Base-by-base conservation (phyloP, 1,140 invertebrate genomes). In the Pseudomyrmex cubaensis region DNA sequence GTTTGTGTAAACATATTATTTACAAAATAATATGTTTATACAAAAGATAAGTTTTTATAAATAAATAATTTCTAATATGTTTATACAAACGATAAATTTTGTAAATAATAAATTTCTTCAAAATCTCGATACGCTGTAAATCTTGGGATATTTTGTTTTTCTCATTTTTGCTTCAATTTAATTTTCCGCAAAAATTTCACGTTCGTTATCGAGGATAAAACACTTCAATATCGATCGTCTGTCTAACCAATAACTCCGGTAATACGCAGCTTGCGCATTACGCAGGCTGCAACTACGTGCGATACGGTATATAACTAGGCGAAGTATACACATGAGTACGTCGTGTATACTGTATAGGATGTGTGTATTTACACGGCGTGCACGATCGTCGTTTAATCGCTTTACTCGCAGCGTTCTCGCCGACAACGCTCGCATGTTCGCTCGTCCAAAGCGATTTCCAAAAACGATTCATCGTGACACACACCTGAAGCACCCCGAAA, bases 381-480 rank as follows among this genome's bases (percentile, higher is more conserved):
- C 35, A 50, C 54, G 66, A 59, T 70, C 66, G 35, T n/a, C 50
- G 20, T 70, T 72, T 80, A 80, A 80, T 80, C 56, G 76, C 66
- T 78, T 78, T 78, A 59, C 76, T 72, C 76, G 54, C 12, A 35
- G 66, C 54, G 54, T 69, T 69, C 52, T 57, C 63, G n/a, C 62
- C 52, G 20, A 78, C 75, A 78, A 59, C 25, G 44, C 44, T 70
- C 76, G 64, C 54, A 59, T 59, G 76, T 59, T 78, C 52, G 48
- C 35, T n/a, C 76, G 56, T 46, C 44, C 15, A 12, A n/a, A 64
- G 62, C 62, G 62, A 64, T 64, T 35, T n/a, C 9, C 66, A 70
- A 61, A 80, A 80, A 46, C 75, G 76, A 80, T 80, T 50, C 54
- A 59, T 59, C 76, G 54, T 72, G 66, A 72, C 76, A 80, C 20